A percentile compares a stretch with the other conserved stretches of the same genome.
Conservation (phyloP, 35 echinoderm and acorn worm genomes). For the Patiria miniata region DNA sequence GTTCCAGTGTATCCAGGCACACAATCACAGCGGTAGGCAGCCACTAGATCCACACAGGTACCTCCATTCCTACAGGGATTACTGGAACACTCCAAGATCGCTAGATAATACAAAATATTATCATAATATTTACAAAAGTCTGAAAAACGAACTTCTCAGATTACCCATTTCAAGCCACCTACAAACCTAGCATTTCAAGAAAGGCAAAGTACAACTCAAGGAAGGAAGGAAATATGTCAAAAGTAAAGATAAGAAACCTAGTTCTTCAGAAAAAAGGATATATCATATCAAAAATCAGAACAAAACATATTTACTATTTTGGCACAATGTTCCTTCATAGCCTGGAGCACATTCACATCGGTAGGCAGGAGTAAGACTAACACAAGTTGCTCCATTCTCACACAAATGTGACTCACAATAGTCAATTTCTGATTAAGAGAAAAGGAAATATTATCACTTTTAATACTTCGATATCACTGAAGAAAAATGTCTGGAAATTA, state of each 20-base stretch:
- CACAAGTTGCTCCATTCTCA: conserved; percentile 71
- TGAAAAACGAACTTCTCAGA: background rate
- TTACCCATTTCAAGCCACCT: too few relatives aligned
- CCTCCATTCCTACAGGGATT: conserved; percentile 58
- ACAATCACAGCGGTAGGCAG: conserved; percentile 50
- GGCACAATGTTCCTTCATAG: conserved; percentile 20
- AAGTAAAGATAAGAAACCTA: too few relatives aligned
- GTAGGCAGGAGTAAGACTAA: conserved; percentile 16
- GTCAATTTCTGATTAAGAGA: too few relatives aligned
- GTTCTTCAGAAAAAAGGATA: too few relatives aligned
- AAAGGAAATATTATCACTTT: too few relatives aligned
- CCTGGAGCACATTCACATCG: conserved; percentile 53
- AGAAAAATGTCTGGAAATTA: too few relatives aligned
- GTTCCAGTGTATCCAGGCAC: conserved; percentile 27
- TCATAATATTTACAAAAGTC: background rate
- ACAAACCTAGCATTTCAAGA: too few relatives aligned
- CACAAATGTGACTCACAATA: conserved; percentile 5
- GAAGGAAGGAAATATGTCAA: too few relatives aligned
- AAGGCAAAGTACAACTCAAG: too few relatives aligned
- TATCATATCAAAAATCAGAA: too few relatives aligned
- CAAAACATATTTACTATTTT: background rate
- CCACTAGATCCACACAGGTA: conserved; percentile 36
- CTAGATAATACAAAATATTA: conserved; percentile 14
- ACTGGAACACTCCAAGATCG: conserved; percentile 51
- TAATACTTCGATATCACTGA: too few relatives aligned